Conservation (phyloP, 2,113 vertebrate species). For the Otis tarda region DNA sequence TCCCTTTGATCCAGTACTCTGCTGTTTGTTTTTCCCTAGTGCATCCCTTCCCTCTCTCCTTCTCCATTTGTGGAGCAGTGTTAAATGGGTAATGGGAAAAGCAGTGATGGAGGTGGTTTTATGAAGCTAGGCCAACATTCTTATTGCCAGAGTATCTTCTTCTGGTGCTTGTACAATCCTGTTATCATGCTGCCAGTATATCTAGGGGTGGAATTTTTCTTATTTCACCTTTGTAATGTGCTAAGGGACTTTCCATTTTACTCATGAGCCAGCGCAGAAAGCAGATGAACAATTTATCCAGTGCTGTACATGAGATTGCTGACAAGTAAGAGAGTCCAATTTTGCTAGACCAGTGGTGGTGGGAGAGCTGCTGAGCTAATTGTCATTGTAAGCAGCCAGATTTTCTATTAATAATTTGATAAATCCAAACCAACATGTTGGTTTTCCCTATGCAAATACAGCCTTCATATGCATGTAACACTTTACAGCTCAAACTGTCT, state of each 20-base stretch:
- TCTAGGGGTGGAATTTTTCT: neutral
- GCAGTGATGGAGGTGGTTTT: neutral
- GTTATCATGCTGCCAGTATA: neutral
- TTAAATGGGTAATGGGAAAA: neutral
- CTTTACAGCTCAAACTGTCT: neutral
- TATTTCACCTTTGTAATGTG: neutral
- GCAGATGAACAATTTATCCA: neutral
- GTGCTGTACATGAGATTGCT: neutral
- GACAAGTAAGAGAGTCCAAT: neutral
- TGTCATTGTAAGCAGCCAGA: neutral
- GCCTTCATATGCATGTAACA: rapidly evolving
- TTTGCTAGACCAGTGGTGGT: neutral
- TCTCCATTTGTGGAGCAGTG: neutral
- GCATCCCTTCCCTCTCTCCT: neutral
- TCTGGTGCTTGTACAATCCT: neutral
- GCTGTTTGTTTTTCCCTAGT: neutral
- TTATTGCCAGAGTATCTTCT: neutral
- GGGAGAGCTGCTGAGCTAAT: neutral
- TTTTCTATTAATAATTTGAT: neutral
- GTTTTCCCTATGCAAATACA: neutral
- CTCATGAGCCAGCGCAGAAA: neutral
- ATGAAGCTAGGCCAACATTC: neutral
- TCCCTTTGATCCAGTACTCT: neutral
- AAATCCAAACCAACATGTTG: neutral
- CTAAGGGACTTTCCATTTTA: neutral